Evolutionary conservation across 2,888 invertebrate species (phyloP).

Genomic region (Parapristionchus giblindavisi): DNA sequence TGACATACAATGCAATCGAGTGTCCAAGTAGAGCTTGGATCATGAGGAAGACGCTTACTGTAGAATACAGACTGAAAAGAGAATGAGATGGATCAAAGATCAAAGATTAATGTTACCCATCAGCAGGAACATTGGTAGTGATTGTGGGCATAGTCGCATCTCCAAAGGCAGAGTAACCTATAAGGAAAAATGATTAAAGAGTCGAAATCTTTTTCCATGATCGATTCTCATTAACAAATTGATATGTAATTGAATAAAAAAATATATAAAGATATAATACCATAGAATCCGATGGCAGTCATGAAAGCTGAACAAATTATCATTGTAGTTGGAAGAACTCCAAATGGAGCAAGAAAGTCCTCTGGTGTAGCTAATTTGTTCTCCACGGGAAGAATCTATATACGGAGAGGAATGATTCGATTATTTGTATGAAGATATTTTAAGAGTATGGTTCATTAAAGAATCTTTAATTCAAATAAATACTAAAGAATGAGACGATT

Average conservation of each 20-base stretch:
- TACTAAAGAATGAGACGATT: too few species aligned
- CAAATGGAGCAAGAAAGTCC: slow-evolving; percentile 66
- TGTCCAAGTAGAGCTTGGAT: slow-evolving; percentile 68
- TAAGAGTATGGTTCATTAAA: too few species aligned
- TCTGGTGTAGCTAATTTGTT: slow-evolving; percentile 68
- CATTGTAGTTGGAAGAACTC: slow-evolving; percentile 70
- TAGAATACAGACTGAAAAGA: slow-evolving; percentile 65
- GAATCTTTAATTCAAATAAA: too few species aligned
- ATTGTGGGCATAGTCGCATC: slow-evolving; percentile 61
- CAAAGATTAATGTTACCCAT: too few species aligned
- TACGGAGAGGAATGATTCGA: too few species aligned
- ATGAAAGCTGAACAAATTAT: slow-evolving; percentile 63
- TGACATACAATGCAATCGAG: slow-evolving; percentile 66
- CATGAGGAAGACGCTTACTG: slow-evolving; percentile 67
- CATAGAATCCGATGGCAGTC: slow-evolving; percentile 68
- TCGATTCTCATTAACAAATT: neutral
- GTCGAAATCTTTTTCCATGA: neutral
- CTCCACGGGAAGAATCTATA: slow-evolving; percentile 68
- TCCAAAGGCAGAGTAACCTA: slow-evolving; percentile 66
- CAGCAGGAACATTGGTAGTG: slow-evolving; percentile 67
- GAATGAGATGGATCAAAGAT: neutral
- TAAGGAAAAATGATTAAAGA: neutral
- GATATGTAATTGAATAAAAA: neutral
- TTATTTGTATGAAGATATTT: too few species aligned
- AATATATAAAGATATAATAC: slow-evolving; percentile 38